Percentiles rank a stretch among this genome's conserved stretches.
Evolutionary conservation across 2,888 invertebrate species (phyloP).

Genomic region (Stegana nigrithorax): DNA sequence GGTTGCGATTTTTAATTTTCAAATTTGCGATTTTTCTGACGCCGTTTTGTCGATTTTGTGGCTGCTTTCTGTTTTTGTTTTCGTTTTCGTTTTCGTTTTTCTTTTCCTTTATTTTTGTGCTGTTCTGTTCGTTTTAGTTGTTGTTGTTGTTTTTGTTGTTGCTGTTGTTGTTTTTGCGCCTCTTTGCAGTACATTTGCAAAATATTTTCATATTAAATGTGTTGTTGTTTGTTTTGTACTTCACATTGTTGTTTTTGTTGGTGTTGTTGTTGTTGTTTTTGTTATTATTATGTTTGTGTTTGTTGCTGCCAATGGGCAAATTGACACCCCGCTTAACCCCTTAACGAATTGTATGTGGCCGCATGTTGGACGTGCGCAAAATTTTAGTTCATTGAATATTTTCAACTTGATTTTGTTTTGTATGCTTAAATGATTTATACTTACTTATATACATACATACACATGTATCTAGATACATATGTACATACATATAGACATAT

Average conservation of each 20-base stretch:
- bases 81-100: neutral
- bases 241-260: constrained; percentile 3
- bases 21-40: neutral
- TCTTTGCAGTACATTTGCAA: neutral
- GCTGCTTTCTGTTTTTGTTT: neutral
- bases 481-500: too few relatives aligned
- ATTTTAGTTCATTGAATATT: constrained; percentile 57
- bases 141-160: neutral
- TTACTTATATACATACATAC: too few relatives aligned
- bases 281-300: too few relatives aligned
- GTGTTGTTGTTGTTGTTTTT: too few relatives aligned
- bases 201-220: too few relatives aligned
- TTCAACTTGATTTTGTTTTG: constrained; percentile 53
- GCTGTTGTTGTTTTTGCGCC: neutral
- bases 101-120: too few relatives aligned
- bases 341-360: neutral
- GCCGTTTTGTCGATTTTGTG: neutral
- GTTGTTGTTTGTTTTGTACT: too few relatives aligned
- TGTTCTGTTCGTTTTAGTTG: too few relatives aligned
- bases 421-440: constrained; percentile 49
- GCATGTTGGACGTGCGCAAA: constrained; percentile 10
- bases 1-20: neutral
- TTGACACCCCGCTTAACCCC: too few relatives aligned
- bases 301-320: too few relatives aligned
- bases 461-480: too few relatives aligned